These are phyloP conservation scores for Thymelicus acteon DNA, from an alignment of 2,888 invertebrate species.

Conservation along the genomic window DNA sequence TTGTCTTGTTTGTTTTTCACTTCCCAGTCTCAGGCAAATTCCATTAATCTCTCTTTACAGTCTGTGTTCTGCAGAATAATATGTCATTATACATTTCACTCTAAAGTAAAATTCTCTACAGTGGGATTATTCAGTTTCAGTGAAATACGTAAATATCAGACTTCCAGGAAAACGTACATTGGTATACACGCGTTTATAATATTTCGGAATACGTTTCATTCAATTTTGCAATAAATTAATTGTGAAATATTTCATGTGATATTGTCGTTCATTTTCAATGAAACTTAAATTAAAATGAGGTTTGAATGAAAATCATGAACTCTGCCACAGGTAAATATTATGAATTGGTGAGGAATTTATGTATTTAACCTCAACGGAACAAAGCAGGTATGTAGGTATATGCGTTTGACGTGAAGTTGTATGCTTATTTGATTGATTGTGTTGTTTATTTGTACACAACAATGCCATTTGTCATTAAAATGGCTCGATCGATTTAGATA, in stretches of 20 bases:
- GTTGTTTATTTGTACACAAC: no score
- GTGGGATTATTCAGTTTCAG: background rate
- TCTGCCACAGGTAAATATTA: no score
- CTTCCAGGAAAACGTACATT: background rate
- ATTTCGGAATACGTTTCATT: background rate
- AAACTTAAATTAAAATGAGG: no score
- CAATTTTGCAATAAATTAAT: background rate
- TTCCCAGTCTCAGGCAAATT: constrained; percentile 37
- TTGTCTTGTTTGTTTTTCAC: constrained; percentile 46
- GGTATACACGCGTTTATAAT: background rate
- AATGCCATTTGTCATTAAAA: no score
- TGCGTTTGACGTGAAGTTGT: no score
- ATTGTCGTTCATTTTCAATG: no score
- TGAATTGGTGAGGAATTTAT: no score
- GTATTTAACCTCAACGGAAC: no score
- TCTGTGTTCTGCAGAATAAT: constrained; percentile 33
- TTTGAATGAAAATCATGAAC: no score
- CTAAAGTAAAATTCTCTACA: constrained; percentile 3
- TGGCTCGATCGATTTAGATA: no score
- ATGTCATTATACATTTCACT: constrained; percentile 33
- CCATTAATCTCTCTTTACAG: constrained; percentile 43
- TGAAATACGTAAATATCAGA: constrained; percentile 6
- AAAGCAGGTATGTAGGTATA: no score
- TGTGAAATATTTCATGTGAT: background rate
- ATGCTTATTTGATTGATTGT: no score